phyloP scores from a whole-genome alignment of 2,113 vertebrate species.

The Platichthys stellatus region DNA sequence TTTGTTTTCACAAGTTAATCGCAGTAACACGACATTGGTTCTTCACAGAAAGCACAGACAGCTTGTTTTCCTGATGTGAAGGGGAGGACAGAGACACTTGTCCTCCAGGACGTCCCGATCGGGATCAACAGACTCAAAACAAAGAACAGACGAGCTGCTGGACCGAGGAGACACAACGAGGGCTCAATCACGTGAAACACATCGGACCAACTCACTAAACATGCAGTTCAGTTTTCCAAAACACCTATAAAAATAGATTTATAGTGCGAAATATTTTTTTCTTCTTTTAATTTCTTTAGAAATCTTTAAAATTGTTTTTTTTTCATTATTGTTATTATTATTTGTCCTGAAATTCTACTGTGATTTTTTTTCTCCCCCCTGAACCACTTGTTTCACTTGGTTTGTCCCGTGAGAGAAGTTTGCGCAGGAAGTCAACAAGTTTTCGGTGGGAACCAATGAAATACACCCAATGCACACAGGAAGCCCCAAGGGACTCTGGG shows the following conservation, averaged over 20 bases:
- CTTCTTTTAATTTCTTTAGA: slow-evolving; percentile 84
- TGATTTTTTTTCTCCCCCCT: slow-evolving; percentile 59
- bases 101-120: slow-evolving; percentile 22
- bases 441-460: slow-evolving; percentile 93
- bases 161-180: slow-evolving; percentile 64
- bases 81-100: slow-evolving; percentile 38
- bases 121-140: slow-evolving; percentile 74
- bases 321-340: slow-evolving; percentile 1
- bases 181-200: slow-evolving; percentile 68
- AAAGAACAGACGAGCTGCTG: slow-evolving; percentile 56
- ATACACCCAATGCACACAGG: slow-evolving; percentile 97
- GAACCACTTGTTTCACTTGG: slow-evolving; percentile 65
- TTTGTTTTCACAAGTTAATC: slow-evolving; percentile 37
- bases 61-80: slow-evolving; percentile 76
- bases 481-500: slow-evolving; percentile 97
- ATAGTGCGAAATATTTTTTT: slow-evolving; percentile 86
- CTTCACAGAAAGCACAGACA: slow-evolving; percentile 79
- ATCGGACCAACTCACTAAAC: slow-evolving; percentile 81
- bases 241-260: slow-evolving; percentile 90
- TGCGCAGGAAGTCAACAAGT: slow-evolving; percentile 81
- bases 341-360: slow-evolving; percentile 80
- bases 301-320: slow-evolving; percentile 82
- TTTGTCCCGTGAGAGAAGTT: slow-evolving; percentile 75
- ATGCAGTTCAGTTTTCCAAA: slow-evolving; percentile 85
- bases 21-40: slow-evolving; percentile 73